phyloP scores from a whole-genome alignment of 2,797 vertebrate genomes.

The Erpetoichthys calabaricus region DNA sequence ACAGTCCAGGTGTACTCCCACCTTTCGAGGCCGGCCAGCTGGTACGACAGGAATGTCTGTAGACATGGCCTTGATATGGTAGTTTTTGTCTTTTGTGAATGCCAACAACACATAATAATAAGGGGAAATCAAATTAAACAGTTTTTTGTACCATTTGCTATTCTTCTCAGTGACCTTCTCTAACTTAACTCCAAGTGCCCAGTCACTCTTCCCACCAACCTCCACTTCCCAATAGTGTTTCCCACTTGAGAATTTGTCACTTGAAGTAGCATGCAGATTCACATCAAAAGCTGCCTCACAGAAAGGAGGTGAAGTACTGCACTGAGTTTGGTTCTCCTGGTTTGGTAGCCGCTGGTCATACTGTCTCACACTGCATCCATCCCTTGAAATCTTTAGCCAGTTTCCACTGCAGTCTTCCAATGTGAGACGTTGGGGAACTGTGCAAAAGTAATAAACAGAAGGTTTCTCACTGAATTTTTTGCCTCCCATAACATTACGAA shows the following conservation, averaged over 20 bases:
- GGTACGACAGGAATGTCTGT: constrained; percentile 1
- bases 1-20: constrained; percentile 30
- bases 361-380: constrained; percentile 17
- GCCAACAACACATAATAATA: neutral
- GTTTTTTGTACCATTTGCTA: neutral
- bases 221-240: constrained; percentile 19
- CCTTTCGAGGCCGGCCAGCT: constrained; percentile 12
- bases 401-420: constrained; percentile 11
- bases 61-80: neutral
- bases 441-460: neutral
- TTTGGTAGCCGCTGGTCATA: constrained; percentile 10
- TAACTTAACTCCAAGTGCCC: constrained; percentile 25
- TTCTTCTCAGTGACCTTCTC: neutral
- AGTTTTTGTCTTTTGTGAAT: neutral
- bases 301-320: too few species aligned
- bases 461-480: too few species aligned
- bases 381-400: constrained; percentile 15
- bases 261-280: constrained; percentile 18
- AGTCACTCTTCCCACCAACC: constrained; percentile 17
- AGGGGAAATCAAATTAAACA: neutral
- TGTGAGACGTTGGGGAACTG: constrained; percentile 22
- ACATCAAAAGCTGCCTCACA: constrained; percentile 4
- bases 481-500: too few species aligned
- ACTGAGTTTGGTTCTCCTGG: constrained; percentile 1
- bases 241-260: constrained; percentile 17